Evolutionary conservation across 2,797 vertebrate species (phyloP).

Genomic region (Paedocypris micromegethes): DNA sequence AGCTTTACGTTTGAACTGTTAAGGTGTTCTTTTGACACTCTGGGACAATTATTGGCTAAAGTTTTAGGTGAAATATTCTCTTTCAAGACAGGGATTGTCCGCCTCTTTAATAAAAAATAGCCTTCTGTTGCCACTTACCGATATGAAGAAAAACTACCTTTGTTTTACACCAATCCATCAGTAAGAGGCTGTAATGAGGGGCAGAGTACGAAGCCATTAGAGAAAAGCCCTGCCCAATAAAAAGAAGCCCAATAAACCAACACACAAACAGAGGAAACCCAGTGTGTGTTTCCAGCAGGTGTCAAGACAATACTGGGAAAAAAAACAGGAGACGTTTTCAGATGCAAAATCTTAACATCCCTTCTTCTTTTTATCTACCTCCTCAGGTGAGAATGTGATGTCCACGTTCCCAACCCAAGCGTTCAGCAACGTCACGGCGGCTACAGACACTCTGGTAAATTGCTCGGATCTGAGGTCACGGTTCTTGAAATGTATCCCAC

Average conservation of each 20-base stretch:
- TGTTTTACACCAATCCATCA: conserved; percentile 26
- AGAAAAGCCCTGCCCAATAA: conserved; percentile 23
- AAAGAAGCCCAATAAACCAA: conserved; percentile 28
- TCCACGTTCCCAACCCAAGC: conserved; percentile 54
- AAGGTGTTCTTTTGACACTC: too few species aligned
- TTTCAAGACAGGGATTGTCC: conserved; percentile 1
- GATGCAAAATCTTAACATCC: neutral
- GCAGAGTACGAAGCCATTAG: conserved; percentile 34
- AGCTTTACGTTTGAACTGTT: too few species aligned
- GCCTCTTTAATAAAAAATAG: conserved; percentile 13
- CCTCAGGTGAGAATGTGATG: conserved; percentile 57
- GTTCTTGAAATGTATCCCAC: neutral
- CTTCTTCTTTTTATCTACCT: conserved; percentile 39
- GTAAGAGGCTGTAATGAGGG: conserved; percentile 28
- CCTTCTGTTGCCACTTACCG: conserved; percentile 22
- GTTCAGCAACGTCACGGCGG: conserved; percentile 49
- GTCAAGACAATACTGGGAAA: neutral
- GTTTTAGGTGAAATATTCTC: conserved; percentile 4
- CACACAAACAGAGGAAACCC: conserved; percentile 2
- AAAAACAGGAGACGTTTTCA: too few species aligned
- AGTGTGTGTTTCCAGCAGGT: conserved; percentile 27
- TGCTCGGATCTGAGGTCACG: neutral
- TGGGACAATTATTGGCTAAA: neutral
- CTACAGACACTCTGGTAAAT: conserved; percentile 61
- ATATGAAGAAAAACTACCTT: conserved; percentile 25